A percentile compares a stretch with the other conserved stretches of the same genome.
Evolutionary conservation across 2,888 invertebrate genomes (phyloP).

Genomic region (Thymelicus sylvestris): DNA sequence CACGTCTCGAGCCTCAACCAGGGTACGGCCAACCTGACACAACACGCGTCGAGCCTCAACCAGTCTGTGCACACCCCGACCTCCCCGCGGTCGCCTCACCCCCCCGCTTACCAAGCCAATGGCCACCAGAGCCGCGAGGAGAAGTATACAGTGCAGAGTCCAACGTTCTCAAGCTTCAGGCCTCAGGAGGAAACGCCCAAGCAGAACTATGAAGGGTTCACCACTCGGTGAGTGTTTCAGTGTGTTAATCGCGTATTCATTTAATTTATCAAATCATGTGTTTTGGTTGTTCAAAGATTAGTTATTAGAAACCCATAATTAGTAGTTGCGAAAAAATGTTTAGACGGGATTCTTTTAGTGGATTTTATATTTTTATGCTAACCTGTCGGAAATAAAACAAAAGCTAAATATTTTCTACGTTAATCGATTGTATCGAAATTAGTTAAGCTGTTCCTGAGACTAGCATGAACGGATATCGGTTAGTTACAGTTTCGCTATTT

Average conservation of each 20-base stretch:
- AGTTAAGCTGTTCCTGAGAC: too few relatives aligned
- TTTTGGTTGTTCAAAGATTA: conserved; percentile 36
- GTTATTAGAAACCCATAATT: background rate
- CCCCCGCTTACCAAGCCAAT: conserved; percentile 17
- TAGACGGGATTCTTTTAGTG: too few relatives aligned
- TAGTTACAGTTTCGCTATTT: too few relatives aligned
- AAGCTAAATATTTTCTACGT: too few relatives aligned
- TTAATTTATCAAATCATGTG: too few relatives aligned
- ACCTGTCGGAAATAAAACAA: too few relatives aligned
- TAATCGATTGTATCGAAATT: too few relatives aligned
- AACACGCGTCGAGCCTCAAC: conserved; percentile 42
- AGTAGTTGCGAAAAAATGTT: too few relatives aligned
- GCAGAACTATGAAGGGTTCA: conserved; percentile 87
- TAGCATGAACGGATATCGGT: too few relatives aligned
- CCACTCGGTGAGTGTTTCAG: conserved; percentile 82
- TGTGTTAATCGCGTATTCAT: background rate
- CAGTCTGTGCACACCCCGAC: conserved; percentile 37
- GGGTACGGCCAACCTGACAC: conserved; percentile 59
- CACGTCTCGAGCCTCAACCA: conserved; percentile 48
- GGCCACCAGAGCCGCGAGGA: conserved; percentile 50
- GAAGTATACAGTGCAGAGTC: conserved; percentile 65
- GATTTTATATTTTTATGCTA: too few relatives aligned
- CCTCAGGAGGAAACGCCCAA: conserved; percentile 71
- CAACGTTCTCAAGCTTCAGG: conserved; percentile 75
- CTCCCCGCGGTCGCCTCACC: background rate